Evolutionary conservation across 2,797 vertebrate genomes (phyloP), one percentile per base, ranked within the genome.

Genomic region (Falco columbarius): DNA sequence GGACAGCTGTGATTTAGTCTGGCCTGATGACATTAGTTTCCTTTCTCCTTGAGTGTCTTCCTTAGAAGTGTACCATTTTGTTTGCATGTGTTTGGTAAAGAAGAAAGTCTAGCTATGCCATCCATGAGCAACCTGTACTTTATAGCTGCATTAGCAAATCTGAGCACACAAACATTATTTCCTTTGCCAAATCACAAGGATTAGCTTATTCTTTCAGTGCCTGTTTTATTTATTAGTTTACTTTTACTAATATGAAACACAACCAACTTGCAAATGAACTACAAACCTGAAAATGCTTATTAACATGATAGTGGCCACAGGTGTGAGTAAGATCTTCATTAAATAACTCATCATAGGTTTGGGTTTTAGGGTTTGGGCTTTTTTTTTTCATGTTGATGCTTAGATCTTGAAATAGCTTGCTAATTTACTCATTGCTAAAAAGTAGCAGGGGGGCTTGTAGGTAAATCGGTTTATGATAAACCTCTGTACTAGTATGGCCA

Each of bases 171-270:
- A 97, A 96, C 76, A 90, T 17, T 87, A 84, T 95, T 91, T 89
- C 86, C 89, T 89, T 66, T 40, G 40, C 68, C 89, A 70, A 93
- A 91, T 95, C 93, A 96, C 56, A 10, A 83, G 95, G 97, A 97
- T 97, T 97, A 98, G 89, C 93, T 97, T 97, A 95, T 96, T 97
- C 96, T 82, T 97, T 97, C 92, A 84, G 72, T 71, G 67, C 52
- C 89, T 89, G 80, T 73, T 97, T 94, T 94, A 95, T 97, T 97
- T 75, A 85, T 91, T 86, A 63, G 32, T 95, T 94, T 97, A 81
- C 76, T 94, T 96, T 94, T 82, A 82, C 91, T 75, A 59, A 55
- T 94, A 83, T 81, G 92, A 95, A 93, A 84, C 84, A 83, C 72
- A 86, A 89, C 76, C 95, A 97, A 96, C 86, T 91, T 94, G 91